Evolutionary conservation across 1,140 invertebrate species (phyloP), one percentile per base, ranked within the genome.

Genomic region (Augochlora pura): DNA sequence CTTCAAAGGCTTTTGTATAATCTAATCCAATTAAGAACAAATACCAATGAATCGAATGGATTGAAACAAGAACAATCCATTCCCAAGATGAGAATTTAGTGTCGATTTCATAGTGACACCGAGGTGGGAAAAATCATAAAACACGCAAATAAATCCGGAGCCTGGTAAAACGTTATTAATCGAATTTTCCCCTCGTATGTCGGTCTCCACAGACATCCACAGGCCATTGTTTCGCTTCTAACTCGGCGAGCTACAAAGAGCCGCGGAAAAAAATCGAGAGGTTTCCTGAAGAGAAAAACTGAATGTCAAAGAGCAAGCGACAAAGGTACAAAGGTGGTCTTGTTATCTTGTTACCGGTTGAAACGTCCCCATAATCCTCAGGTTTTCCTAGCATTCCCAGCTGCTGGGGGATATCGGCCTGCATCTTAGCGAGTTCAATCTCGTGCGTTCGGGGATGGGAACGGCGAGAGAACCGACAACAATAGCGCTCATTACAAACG

Each of bases 271-370:
- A 70, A 25, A 52, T 10, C 57, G 21, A 60, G 46, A 82, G 65
- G 65, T 78, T 77, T 63, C 39, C 65, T 75, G 65, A 60, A 63
- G 32, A 38, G 60, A 72, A 54, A 64, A 54, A 66, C 39, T 27
- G 25, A 57, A 49, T 32, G 64, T 77, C 77, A 78, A 84, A 84
- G 81, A 80, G 69, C 82, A 63, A 23, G 18, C 68, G 54, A 60
- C 67, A 60, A 75, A 73, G 82, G 82, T 86, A 85, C 82, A 86
- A 85, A 81, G 82, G 86, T 79, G 85, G 70, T 85, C 81, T 89
- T 88, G 89, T 89, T 89, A 89, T 89, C 88, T 87, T 84, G 84
- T 89, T 89, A 89, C 83, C 78, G 25, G 57, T 57, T 77, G 74
- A 77, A 87, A 85, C 74, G 84, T 82, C 63, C 83, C 83, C 84